Conservation (phyloP, 1,140 invertebrate species). For the Pseudomyrmex sp. region DNA sequence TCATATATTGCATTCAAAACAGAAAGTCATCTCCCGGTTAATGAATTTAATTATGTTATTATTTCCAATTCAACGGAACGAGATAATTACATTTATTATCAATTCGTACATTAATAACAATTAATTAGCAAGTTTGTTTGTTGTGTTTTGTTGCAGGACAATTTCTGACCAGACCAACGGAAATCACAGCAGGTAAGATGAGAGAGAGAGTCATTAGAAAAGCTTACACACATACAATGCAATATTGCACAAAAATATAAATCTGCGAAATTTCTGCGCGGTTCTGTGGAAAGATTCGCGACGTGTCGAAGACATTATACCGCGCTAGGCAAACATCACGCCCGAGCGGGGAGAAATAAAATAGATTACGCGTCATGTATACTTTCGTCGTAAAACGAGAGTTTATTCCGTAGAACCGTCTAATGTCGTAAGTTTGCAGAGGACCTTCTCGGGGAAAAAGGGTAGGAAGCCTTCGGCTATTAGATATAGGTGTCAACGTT, state of each 20-base stretch:
- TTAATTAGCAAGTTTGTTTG: constrained; percentile 27
- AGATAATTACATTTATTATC: constrained; percentile 20
- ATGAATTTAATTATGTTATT: constrained; percentile 47
- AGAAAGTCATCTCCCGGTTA: constrained; percentile 30
- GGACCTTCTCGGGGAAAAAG: not conserved
- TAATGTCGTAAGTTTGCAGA: constrained; percentile 60
- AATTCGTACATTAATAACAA: constrained; percentile 16
- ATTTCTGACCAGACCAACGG: constrained; percentile 73
- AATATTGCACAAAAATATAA: not conserved
- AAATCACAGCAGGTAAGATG: constrained; percentile 72
- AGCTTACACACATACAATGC: not conserved
- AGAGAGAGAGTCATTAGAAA: not conserved
- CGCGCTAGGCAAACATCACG: constrained; percentile 21
- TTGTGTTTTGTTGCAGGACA: constrained; percentile 75
- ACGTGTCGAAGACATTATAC: not conserved
- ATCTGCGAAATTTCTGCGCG: too few relatives aligned
- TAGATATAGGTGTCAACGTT: constrained; percentile 62
- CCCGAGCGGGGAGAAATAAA: constrained; percentile 27
- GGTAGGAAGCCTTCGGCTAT: constrained; percentile 36
- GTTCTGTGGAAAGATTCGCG: constrained; percentile 2
- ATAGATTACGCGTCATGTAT: constrained; percentile 51
- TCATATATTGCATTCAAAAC: constrained; percentile 27
- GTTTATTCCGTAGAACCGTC: constrained; percentile 55
- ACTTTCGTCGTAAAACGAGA: constrained; percentile 51
- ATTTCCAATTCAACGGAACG: constrained; percentile 38